phyloP scores from a whole-genome alignment of 2,113 vertebrate genomes.

The Madoqua kirkii region DNA sequence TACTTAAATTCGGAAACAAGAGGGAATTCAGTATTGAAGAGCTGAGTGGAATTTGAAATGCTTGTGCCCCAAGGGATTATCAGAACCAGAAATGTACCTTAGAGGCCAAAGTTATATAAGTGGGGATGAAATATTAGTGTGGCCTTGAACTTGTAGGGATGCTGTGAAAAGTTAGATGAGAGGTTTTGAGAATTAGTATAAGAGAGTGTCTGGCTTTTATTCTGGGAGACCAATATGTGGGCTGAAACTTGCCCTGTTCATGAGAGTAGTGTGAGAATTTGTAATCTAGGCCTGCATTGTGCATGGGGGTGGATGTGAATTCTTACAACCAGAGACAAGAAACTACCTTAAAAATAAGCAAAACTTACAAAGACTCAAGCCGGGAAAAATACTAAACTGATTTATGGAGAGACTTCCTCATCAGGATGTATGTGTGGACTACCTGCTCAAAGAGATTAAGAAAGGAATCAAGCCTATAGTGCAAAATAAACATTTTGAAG shows the following conservation, averaged over 20 bases:
- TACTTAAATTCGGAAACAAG: neutral
- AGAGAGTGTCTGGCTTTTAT: neutral
- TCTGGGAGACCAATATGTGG: neutral
- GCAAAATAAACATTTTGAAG: neutral
- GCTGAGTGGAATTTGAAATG: neutral
- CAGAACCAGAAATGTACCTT: neutral
- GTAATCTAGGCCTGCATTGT: neutral
- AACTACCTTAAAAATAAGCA: neutral
- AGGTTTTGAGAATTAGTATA: neutral
- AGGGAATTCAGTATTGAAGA: neutral
- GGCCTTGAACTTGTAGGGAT: neutral
- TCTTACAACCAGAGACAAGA: neutral
- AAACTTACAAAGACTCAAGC: neutral
- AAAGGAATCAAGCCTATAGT: neutral
- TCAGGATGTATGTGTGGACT: neutral
- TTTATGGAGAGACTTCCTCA: neutral
- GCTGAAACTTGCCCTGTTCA: neutral
- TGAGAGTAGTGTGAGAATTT: neutral
- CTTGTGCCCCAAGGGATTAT: neutral
- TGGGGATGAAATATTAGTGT: neutral
- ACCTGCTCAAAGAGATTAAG: neutral
- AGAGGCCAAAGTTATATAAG: neutral
- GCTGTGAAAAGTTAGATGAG: neutral
- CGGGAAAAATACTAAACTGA: neutral
- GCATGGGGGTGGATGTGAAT: neutral